phyloP scores from a whole-genome alignment of 2,888 invertebrate species.

The Tetragonisca angustula region DNA sequence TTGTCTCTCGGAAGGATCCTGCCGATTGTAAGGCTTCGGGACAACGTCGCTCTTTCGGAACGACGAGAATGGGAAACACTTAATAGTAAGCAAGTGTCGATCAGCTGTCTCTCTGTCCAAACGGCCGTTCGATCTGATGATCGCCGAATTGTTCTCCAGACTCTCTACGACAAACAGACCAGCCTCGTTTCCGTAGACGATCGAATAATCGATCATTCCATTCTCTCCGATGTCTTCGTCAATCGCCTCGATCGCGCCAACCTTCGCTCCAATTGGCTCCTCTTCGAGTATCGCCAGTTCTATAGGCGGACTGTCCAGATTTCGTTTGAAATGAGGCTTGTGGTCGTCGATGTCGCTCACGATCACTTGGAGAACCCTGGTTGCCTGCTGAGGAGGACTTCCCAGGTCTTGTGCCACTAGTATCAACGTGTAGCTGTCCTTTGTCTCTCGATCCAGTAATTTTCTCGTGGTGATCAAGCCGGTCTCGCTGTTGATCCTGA shows the following conservation, averaged over 20 bases:
- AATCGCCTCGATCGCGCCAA: conserved; percentile 89
- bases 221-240: conserved; percentile 92
- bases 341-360: conserved; percentile 92
- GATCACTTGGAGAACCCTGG: conserved; percentile 88
- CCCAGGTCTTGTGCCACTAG: conserved; percentile 92
- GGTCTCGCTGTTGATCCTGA: conserved; percentile 84
- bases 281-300: conserved; percentile 89
- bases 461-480: conserved; percentile 90
- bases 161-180: conserved; percentile 87
- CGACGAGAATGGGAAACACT: conserved; percentile 87
- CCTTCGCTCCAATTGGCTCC: conserved; percentile 87
- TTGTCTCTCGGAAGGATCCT: conserved; percentile 89
- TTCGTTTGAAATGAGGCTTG: conserved; percentile 89
- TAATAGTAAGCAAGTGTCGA: conserved; percentile 87
- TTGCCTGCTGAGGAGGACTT: conserved; percentile 90
- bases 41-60: conserved; percentile 75
- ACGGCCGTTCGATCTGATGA: conserved; percentile 87
- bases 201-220: conserved; percentile 90
- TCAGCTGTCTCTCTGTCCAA: conserved; percentile 88
- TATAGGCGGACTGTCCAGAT: conserved; percentile 87
- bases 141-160: conserved; percentile 87
- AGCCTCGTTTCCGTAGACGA: conserved; percentile 90
- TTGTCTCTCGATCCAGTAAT: conserved; percentile 90
- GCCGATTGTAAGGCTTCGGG: conserved; percentile 87
- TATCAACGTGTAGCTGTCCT: conserved; percentile 90